Evolutionary conservation across 2,797 vertebrate genomes (phyloP), one percentile per base, ranked within the genome.

Genomic region (Sandelia bainsii): DNA sequence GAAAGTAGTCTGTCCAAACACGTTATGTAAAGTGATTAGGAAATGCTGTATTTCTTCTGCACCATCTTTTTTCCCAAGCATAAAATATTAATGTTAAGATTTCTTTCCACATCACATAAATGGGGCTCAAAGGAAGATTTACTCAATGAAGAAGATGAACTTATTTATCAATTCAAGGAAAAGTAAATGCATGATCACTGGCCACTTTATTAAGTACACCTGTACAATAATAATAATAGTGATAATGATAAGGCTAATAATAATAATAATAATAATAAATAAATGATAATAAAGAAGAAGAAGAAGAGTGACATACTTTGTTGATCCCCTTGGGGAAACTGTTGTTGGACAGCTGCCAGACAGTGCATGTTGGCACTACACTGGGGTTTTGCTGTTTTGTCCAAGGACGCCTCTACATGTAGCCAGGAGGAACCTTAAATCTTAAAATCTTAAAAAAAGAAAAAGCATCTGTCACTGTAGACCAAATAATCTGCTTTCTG

Each of bases 401-500:
- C 25, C 4, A 25, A 25, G 25, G 25, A 25, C 25, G 4, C 25
- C 25, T 2, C 25, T 2, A 25, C 25, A 25, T 25, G 25, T 4
- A 25, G 25, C 25, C 25, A 25, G 25, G 25, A 25, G 25, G 25
- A 25, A 25, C 25, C 25, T 25, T 25, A 25, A 25, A 25, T n/a
- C n/a, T n/a, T n/a, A n/a, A n/a, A 48, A 12, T 40, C 59, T 46
- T 56, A 23, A 42, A 29, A 34, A 37, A 14, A 23, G 17, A 70
- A 70, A 68, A 66, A 20, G 60, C 54, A 69, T 75, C 52, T 65
- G 72, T 75, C 32, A 20, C 48, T 50, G 11, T 32, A 53, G 52
- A 49, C 25, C 16, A 46, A 49, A 57, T 74, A 72, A 81, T 83
- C 85, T 67, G 45, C 29, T 63, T 61, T 57, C 60, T 73, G 60